Base-by-base conservation (phyloP, 1,140 invertebrate genomes). In the Drosophila grimshawi region DNA sequence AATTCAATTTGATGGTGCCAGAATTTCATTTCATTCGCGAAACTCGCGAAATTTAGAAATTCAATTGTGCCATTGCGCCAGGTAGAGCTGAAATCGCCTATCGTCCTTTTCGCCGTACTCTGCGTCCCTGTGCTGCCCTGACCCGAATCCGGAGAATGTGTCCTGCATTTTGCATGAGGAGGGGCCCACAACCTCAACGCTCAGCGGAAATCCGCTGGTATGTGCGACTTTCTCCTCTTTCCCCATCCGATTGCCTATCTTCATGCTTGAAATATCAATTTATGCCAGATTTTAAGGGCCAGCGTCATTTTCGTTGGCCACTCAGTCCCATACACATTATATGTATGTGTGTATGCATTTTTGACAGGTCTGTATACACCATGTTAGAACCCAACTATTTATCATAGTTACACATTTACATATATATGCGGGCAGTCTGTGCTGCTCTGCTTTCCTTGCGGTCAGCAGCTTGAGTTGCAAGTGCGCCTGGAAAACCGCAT, bases 151-250 rank as follows among this genome's bases (percentile, higher is more conserved):
- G 46, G 29, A 43, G 66, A 59, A 67, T 65, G 63, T 72, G 66
- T 86, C 70, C 66, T 88, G 82, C 80, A 86, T 86, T 70, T 88
- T 83, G 64, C 76, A 88, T 82, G 68, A 76, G 76, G 10, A 43
- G 3, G 5, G 19, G 19, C 35, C 37, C 65, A 64, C 43, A 63
- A 57, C 52, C 65, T 61, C 77, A 56, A 48, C 57, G 81, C 73
- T 71, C 56, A 63, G 66, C 82, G 82, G 82, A 88, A 67, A 80
- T 86, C 82, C 83, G 83, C 51, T 70, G 65, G 57, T 57, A 52
- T 41, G 43, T 48, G 49, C 59, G 49, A 27, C 65, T 27, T 35
- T 4, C 6, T 5, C 51, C 19, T 4, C 19, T 41, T 67, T 5
- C 41, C 8, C 35, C n/a, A 3, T 11, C 46, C 7, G 29, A 41